Evolutionary conservation across 2,113 vertebrate species (phyloP).

Genomic region (Cochlearius cochlearius): DNA sequence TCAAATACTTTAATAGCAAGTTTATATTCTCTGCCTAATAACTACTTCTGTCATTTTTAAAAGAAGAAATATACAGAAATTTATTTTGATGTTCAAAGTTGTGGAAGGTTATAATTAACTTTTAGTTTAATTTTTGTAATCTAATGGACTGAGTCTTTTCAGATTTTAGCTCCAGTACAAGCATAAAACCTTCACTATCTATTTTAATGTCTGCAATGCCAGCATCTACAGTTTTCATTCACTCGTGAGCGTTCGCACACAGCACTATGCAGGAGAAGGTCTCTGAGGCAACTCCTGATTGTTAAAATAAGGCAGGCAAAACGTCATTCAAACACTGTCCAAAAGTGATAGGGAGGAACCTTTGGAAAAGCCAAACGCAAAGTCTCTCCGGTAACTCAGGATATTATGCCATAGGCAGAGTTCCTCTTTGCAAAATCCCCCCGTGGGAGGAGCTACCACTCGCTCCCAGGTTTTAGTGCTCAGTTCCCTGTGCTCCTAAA

Average conservation of each 20-base stretch:
- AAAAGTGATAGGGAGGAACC: not conserved
- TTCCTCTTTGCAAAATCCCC: not conserved
- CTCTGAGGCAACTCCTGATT: not conserved
- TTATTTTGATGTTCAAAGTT: not conserved
- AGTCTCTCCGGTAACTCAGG: not conserved
- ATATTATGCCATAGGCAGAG: not conserved
- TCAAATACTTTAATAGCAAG: not conserved
- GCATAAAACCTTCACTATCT: not conserved
- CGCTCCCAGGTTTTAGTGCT: not conserved
- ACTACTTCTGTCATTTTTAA: not conserved
- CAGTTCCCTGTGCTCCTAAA: not conserved
- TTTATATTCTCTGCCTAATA: not conserved
- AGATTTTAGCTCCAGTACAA: not conserved
- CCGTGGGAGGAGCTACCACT: not conserved
- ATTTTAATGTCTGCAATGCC: not conserved
- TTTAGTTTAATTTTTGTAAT: not conserved
- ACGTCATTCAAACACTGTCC: not conserved
- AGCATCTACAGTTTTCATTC: not conserved
- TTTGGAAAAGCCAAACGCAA: not conserved
- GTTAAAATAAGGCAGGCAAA: not conserved
- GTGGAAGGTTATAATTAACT: not conserved
- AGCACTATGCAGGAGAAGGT: not conserved
- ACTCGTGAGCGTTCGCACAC: accelerated
- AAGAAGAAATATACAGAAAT: not conserved
- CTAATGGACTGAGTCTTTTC: not conserved